Base-by-base conservation (phyloP, 2,888 invertebrate species). In the Euproctis similis region DNA sequence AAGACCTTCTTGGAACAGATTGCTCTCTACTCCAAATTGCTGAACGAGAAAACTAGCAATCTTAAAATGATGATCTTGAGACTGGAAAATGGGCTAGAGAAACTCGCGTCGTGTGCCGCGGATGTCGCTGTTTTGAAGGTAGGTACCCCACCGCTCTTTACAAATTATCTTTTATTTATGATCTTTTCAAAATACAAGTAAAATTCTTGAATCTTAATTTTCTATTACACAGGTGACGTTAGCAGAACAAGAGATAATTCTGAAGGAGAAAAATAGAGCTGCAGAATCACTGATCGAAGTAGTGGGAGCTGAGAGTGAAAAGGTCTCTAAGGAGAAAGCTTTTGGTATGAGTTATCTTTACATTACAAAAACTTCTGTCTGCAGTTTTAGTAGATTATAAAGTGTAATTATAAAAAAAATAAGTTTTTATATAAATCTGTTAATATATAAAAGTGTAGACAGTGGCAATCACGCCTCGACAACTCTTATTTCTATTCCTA, bases 1-100 rank as follows among this genome's bases (percentile, higher is more conserved):
- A 98, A 98, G 80, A 94, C 95, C 0, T 98, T 97, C 77, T 77
- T 98, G 24, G 97, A 97, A 64, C 94, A 96, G 62, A 96, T 97
- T 34, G 89, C 92, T 7, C 81, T 97, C 3, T 97, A 91, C 58
- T 81, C 88, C 1, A 93, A 93, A 59, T 70, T 94, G 4, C 65
- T 94, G 12, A 86, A 70, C 10, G 89, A 89, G 42, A 93, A 92
- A 60, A 88, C 88, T 0, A 69, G 64, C 4, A 90, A 93, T 30
- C 86, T 95, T 24, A 87, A 88, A 44, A 88, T 90, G 43, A 93
- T 92, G 75, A 93, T 96, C 19, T 62, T 74, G 1, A 87, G 96
- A 39, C 85, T 98, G 6, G 94, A 94, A 69, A 95, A 93, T 59
- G 97, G 97, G 23, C 78, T 98, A 29, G 90, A 94, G 36, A 96